phyloP scores from a whole-genome alignment of 1,140 invertebrate genomes.

The Mylabris phalerata region DNA sequence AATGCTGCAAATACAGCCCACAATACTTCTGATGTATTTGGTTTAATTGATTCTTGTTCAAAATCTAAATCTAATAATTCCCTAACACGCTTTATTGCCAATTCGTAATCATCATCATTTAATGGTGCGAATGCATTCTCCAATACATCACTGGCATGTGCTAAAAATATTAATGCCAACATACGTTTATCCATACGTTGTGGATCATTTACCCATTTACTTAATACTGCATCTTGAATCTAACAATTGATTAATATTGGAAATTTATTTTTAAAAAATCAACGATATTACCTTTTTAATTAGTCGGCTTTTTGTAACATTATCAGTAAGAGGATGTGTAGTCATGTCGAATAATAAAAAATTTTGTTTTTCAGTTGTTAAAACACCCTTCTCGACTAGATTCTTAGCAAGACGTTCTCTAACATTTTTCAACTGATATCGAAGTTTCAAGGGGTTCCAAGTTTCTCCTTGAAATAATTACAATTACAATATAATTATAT shows the following conservation, averaged over 20 bases:
- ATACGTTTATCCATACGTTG: conserved; percentile 95
- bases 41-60: conserved; percentile 85
- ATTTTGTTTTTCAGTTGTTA: conserved; percentile 99
- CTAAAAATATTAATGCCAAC: conserved; percentile 87
- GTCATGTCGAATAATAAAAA: conserved; percentile 99
- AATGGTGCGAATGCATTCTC: conserved; percentile 99
- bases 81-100: conserved; percentile 94
- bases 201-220: conserved; percentile 95
- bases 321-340: conserved; percentile 96
- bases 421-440: conserved; percentile 98
- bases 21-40: conserved; percentile 84
- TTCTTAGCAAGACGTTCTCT: conserved; percentile 98
- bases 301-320: conserved; percentile 90
- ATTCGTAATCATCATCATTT: conserved; percentile 97
- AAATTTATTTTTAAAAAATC: conserved; percentile 13
- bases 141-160: conserved; percentile 96
- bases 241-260: conserved; percentile 35
- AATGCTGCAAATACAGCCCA: conserved; percentile 99
- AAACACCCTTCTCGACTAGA: conserved; percentile 98
- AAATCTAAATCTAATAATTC: conserved; percentile 94
- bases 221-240: conserved; percentile 95
- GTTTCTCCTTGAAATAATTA: conserved; percentile 76
- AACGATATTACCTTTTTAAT: conserved; percentile 79
- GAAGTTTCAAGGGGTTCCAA: conserved; percentile 98
- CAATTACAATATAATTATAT: conserved; percentile 17